Conservation (phyloP, 2,888 invertebrate genomes). For the Girardia tigrina region DNA sequence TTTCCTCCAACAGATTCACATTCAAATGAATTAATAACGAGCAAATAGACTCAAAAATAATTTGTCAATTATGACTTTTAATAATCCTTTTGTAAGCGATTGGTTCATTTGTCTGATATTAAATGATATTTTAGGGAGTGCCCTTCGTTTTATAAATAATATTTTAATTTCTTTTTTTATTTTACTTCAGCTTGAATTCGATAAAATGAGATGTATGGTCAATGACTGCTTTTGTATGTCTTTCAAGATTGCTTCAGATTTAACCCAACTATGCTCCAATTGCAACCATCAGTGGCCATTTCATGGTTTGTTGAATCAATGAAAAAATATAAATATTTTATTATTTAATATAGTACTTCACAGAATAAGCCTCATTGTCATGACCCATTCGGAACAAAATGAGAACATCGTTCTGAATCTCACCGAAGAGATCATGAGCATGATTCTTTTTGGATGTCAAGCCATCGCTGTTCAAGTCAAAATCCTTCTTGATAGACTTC, state of each 20-base stretch:
- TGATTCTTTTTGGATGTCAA: constrained; percentile 64
- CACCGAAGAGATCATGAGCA: constrained; percentile 59
- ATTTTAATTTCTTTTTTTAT: not conserved
- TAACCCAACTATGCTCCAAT: not conserved
- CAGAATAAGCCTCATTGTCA: not conserved
- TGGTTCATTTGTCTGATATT: not conserved
- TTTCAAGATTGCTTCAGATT: not conserved
- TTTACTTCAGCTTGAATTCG: not conserved
- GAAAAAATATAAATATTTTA: too few species aligned
- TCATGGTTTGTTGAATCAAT: not conserved
- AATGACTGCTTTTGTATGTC: not conserved
- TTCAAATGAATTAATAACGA: not conserved
- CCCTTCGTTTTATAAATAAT: too few species aligned
- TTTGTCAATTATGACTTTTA: not conserved
- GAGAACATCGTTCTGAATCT: not conserved
- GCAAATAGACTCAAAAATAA: too few species aligned
- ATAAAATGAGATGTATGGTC: not conserved
- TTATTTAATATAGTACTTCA: not conserved
- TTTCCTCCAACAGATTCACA: not conserved
- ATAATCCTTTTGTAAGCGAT: not conserved
- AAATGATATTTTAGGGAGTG: not conserved
- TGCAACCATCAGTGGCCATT: not conserved
- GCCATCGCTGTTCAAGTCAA: constrained; percentile 63
- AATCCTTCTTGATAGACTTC: constrained; percentile 62
- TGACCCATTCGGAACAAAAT: not conserved